Evolutionary conservation across 2,888 invertebrate species (phyloP).

Genomic region (Hermaeophaga mercurialis): DNA sequence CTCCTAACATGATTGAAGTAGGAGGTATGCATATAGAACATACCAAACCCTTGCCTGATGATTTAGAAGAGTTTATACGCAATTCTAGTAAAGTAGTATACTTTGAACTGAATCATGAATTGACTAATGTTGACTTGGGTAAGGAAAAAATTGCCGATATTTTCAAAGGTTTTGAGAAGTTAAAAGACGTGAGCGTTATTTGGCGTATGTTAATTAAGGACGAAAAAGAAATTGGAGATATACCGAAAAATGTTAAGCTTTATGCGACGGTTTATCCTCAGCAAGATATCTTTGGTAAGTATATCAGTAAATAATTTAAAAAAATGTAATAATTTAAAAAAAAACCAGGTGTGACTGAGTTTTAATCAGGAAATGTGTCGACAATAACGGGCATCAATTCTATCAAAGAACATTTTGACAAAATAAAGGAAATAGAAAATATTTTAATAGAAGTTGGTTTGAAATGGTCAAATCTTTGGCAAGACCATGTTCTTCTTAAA

Average conservation of each 20-base stretch:
- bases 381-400: no score
- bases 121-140: conserved; percentile 62
- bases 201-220: conserved; percentile 6
- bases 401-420: no score
- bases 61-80: conserved; percentile 61
- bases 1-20: conserved; percentile 63
- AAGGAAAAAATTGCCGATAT: conserved; percentile 61
- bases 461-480: no score
- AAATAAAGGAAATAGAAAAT: no score
- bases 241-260: conserved; percentile 54
- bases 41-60: conserved; percentile 45
- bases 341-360: no score
- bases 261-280: conserved; percentile 44
- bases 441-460: no score
- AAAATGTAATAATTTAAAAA: no score
- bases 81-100: conserved; percentile 61
- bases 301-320: no score
- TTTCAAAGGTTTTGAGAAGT: conserved; percentile 61
- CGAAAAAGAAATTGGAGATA: conserved; percentile 6
- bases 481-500: no score
- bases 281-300: conserved; percentile 44
- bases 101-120: conserved; percentile 65
- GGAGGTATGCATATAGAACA: conserved; percentile 60
- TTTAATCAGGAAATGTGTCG: no score
- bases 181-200: conserved; percentile 61